phyloP scores from a whole-genome alignment of 1,140 invertebrate species.

The Drosophila ambigua region DNA sequence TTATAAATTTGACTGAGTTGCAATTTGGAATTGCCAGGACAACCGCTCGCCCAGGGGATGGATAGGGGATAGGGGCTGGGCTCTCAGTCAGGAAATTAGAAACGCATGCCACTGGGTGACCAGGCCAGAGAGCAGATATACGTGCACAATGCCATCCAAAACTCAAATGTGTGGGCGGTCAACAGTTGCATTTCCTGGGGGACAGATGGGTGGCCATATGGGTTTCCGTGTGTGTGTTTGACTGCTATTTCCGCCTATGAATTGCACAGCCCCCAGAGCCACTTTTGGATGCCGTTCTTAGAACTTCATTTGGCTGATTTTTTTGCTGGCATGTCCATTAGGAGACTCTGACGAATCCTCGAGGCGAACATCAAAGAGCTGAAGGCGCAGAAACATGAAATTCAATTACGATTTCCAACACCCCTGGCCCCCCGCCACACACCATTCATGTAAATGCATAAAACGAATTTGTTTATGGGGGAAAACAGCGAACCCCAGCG shows the following conservation, averaged over 20 bases:
- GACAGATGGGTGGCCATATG: conserved; percentile 3
- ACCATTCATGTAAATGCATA: conserved; percentile 34
- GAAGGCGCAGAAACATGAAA: conserved; percentile 46
- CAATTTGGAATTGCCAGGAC: conserved; percentile 51
- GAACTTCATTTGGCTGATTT: no score
- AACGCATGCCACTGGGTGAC: conserved; percentile 67
- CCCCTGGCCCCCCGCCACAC: neutral
- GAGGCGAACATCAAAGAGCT: conserved; percentile 18
- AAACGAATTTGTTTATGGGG: conserved; percentile 49
- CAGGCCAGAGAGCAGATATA: neutral
- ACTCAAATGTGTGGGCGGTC: conserved; percentile 31
- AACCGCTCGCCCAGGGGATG: conserved; percentile 5
- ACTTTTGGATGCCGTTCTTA: conserved; percentile 1
- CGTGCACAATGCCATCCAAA: conserved; percentile 29
- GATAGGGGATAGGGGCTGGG: neutral
- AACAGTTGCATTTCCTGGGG: conserved; percentile 46
- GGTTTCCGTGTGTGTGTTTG: conserved; percentile 48
- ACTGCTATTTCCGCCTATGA: conserved; percentile 69
- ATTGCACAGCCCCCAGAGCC: conserved; percentile 33
- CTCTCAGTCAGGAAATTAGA: conserved; percentile 72
- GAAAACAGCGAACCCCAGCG: neutral
- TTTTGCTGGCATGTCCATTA: no score
- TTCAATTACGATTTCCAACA: conserved; percentile 62
- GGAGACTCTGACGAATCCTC: neutral
- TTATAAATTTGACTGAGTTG: conserved; percentile 64